Conservation (phyloP, 2,888 invertebrate genomes). For the Buathra laborator region DNA sequence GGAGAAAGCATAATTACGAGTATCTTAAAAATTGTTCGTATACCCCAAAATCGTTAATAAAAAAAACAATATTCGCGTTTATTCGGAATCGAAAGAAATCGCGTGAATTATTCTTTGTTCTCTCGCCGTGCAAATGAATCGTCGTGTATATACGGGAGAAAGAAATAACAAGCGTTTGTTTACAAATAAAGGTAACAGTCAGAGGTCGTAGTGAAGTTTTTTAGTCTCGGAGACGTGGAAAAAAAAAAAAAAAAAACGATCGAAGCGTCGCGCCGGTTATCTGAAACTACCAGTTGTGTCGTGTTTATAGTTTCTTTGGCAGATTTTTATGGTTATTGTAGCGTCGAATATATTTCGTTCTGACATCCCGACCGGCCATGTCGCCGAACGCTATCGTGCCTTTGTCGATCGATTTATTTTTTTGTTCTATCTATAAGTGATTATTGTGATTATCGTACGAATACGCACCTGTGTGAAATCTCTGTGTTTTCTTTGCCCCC, state of each 20-base stretch:
- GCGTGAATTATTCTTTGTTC: background rate
- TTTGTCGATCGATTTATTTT: background rate
- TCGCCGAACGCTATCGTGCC: no score
- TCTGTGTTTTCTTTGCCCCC: no score
- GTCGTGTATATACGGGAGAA: background rate
- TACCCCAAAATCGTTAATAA: background rate
- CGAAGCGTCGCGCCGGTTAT: background rate
- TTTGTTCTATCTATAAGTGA: background rate
- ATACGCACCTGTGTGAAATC: slow-evolving; percentile 27
- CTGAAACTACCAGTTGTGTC: background rate
- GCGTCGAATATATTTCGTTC: no score
- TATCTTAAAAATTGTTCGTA: background rate
- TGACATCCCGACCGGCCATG: no score
- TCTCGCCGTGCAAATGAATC: background rate
- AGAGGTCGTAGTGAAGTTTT: background rate
- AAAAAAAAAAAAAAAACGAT: background rate
- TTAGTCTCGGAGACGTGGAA: background rate
- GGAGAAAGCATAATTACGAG: background rate
- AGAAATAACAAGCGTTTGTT: background rate
- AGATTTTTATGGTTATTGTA: no score
- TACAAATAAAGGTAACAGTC: background rate
- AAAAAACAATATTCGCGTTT: background rate
- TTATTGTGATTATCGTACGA: background rate
- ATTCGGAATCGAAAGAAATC: background rate
- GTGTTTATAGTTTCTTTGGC: background rate